phyloP scores from a whole-genome alignment of 2,888 invertebrate species.

The Physocephala rufipes region DNA sequence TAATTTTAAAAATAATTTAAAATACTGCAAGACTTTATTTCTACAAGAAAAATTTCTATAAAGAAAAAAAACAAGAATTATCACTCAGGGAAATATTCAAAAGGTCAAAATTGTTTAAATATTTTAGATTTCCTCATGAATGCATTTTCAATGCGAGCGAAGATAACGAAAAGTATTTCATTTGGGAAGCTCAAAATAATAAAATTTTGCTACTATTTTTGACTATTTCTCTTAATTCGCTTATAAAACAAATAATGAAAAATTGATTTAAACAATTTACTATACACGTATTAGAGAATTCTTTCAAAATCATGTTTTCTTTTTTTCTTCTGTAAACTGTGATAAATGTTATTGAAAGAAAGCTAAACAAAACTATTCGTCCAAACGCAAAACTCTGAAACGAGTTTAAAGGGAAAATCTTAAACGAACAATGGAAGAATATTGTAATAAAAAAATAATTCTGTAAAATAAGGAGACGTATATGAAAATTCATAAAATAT shows the following conservation, averaged over 20 bases:
- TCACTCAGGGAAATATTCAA: not conserved
- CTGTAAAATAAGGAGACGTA: slow-evolving; percentile 15
- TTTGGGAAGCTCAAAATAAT: slow-evolving; percentile 9
- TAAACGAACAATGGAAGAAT: slow-evolving; percentile 5
- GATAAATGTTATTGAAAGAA: slow-evolving; percentile 54
- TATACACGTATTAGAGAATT: too few relatives aligned
- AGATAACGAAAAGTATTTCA: slow-evolving; percentile 21
- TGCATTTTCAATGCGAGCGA: slow-evolving; percentile 33
- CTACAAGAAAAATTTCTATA: slow-evolving; percentile 14
- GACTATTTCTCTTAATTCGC: slow-evolving; percentile 32
- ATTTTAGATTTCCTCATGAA: slow-evolving; percentile 16
- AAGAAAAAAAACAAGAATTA: not conserved
- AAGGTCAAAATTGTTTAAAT: slow-evolving; percentile 1
- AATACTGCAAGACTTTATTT: too few relatives aligned
- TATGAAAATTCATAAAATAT: slow-evolving; percentile 38
- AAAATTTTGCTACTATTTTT: slow-evolving; percentile 15
- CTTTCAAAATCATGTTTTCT: slow-evolving; percentile 24
- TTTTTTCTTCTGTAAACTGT: slow-evolving; percentile 54
- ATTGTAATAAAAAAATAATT: slow-evolving; percentile 5
- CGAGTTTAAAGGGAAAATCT: not conserved
- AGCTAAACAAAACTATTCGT: slow-evolving; percentile 20
- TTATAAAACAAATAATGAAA: too few relatives aligned
- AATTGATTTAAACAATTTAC: too few relatives aligned
- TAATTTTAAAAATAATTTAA: too few relatives aligned
- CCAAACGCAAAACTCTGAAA: not conserved